phyloP scores from a whole-genome alignment of 2,797 vertebrate genomes.

The Setipinna tenuifilis region DNA sequence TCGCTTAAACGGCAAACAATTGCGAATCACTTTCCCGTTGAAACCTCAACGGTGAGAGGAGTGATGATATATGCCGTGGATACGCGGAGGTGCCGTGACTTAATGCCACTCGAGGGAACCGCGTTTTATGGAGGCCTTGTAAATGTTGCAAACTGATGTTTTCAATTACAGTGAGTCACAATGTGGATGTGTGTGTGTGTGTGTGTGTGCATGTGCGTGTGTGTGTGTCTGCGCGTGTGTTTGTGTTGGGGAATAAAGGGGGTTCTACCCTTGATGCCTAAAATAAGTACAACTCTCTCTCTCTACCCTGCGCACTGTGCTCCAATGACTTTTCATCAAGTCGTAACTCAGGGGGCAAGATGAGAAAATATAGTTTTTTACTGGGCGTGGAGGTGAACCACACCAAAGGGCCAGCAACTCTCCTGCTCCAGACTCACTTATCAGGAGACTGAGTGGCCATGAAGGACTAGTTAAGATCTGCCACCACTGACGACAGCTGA shows the following conservation, averaged over 20 bases:
- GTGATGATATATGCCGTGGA: slow-evolving; percentile 71
- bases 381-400: slow-evolving; percentile 67
- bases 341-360: slow-evolving; percentile 68
- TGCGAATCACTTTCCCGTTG: slow-evolving; percentile 51
- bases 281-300: slow-evolving; percentile 68
- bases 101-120: slow-evolving; percentile 71
- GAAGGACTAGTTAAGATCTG: slow-evolving; percentile 35
- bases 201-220: not conserved
- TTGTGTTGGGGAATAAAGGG: slow-evolving; percentile 48
- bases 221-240: slow-evolving; percentile 9
- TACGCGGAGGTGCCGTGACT: slow-evolving; percentile 66
- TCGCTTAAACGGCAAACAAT: slow-evolving; percentile 49
- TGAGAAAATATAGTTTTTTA: slow-evolving; percentile 70
- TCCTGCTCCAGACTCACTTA: slow-evolving; percentile 47
- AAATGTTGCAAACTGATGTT: slow-evolving; percentile 81
- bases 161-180: slow-evolving; percentile 72
- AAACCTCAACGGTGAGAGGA: slow-evolving; percentile 57
- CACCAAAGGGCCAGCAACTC: slow-evolving; percentile 35
- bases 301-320: slow-evolving; percentile 65
- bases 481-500: slow-evolving; percentile 29
- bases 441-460: slow-evolving; percentile 35
- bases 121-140: slow-evolving; percentile 78
- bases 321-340: slow-evolving; percentile 75
- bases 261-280: slow-evolving; percentile 62
- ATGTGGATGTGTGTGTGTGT: not conserved